Percentiles rank a stretch among this genome's conserved stretches.
Conservation (phyloP, 2,888 invertebrate genomes). For the Fissipunctia ypsillon region DNA sequence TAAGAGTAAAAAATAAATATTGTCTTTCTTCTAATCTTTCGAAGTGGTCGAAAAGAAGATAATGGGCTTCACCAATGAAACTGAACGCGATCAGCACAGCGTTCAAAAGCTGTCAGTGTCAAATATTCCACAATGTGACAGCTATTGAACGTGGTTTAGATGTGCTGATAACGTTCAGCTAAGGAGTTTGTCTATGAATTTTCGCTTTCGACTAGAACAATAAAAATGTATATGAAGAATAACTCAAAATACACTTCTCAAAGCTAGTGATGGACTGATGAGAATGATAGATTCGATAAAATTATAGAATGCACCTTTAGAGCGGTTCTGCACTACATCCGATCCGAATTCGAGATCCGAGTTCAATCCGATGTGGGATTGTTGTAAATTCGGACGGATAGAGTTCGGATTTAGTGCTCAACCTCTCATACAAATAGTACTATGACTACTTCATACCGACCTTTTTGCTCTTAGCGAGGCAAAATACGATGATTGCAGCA, state of each 20-base stretch:
- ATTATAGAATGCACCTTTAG: conserved; percentile 23
- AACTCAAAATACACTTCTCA: not conserved
- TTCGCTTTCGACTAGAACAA: not conserved
- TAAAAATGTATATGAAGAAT: not conserved
- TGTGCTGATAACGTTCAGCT: not conserved
- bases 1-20: not conserved
- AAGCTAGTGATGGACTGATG: not conserved
- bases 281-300: conserved; percentile 9
- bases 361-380: too few species aligned
- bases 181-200: not conserved
- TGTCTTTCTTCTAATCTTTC: not conserved
- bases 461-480: too few species aligned
- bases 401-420: too few species aligned
- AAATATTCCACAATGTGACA: not conserved
- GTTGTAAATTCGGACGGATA: too few species aligned
- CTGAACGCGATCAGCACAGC: not conserved
- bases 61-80: not conserved
- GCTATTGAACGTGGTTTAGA: not conserved
- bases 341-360: too few species aligned
- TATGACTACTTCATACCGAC: too few species aligned
- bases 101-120: not conserved
- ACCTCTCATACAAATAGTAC: too few species aligned
- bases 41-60: not conserved
- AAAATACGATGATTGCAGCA: conserved; percentile 43
- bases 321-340: too few species aligned